Conservation (phyloP, 1,140 invertebrate genomes). For the Zaprionus africanus region DNA sequence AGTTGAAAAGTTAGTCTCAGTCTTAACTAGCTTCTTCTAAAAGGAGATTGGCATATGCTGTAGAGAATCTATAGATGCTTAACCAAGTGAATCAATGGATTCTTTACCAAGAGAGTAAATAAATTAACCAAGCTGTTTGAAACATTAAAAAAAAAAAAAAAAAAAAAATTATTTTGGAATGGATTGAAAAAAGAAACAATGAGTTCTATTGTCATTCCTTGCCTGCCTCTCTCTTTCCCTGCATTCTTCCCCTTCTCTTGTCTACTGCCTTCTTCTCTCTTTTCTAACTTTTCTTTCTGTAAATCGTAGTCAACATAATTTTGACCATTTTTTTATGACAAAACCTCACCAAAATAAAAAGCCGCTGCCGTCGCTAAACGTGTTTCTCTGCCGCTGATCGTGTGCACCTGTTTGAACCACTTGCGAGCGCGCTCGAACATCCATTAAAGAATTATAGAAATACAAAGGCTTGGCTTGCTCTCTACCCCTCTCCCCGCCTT, state of each 20-base stretch:
- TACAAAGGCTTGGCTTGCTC: not conserved
- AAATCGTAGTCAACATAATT: no score
- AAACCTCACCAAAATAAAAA: not conserved
- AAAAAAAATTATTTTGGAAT: no score
- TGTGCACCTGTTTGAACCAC: conserved; percentile 16
- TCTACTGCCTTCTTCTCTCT: no score
- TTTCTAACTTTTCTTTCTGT: not conserved
- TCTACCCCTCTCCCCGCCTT: not conserved
- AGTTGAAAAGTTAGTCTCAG: not conserved
- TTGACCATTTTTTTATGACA: not conserved
- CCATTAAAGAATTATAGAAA: conserved; percentile 58
- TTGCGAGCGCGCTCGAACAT: conserved; percentile 31
- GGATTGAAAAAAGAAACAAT: not conserved
- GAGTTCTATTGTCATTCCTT: not conserved
- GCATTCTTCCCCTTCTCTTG: not conserved
- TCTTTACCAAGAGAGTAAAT: no score
- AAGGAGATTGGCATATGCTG: no score
- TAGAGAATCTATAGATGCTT: no score
- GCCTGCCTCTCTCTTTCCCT: not conserved
- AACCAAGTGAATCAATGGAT: no score
- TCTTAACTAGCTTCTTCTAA: no score
- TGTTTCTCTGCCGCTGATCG: not conserved
- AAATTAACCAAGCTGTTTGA: no score
- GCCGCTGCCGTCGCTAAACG: not conserved
- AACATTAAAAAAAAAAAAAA: no score